A percentile compares a stretch with the other conserved stretches of the same genome.
Conservation (phyloP, 2,888 invertebrate species). For the Melangyna quadrimaculata region DNA sequence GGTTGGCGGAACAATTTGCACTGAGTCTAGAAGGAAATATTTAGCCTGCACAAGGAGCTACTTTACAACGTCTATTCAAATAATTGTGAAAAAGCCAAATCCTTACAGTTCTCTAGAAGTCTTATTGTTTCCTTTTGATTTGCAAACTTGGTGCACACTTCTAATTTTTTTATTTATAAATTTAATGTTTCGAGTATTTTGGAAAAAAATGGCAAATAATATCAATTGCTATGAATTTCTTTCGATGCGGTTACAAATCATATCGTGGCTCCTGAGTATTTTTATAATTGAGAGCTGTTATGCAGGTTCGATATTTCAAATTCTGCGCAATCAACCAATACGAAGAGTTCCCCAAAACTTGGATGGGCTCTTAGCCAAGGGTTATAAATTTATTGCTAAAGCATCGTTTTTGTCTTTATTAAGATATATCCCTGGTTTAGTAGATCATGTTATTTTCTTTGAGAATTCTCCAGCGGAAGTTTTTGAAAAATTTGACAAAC, state of each 20-base stretch:
- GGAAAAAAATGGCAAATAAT: neutral
- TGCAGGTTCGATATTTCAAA: conserved; percentile 4
- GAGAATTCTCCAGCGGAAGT: neutral
- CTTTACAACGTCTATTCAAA: neutral
- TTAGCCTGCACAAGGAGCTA: neutral
- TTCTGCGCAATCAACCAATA: neutral
- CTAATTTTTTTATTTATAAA: neutral
- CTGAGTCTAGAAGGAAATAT: neutral
- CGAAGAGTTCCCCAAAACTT: neutral
- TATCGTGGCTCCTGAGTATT: conserved; percentile 9
- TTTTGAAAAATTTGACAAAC: neutral
- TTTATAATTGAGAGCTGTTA: neutral
- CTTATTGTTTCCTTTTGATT: neutral
- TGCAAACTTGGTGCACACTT: neutral
- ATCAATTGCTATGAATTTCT: neutral
- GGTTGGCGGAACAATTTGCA: neutral
- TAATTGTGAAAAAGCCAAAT: neutral
- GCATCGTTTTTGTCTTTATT: neutral
- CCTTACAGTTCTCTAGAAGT: neutral
- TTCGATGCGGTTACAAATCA: neutral
- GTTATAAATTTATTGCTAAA: neutral
- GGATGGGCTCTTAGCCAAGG: neutral
- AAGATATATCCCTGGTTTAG: neutral
- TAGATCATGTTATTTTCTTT: neutral
- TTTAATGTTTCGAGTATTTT: neutral